phyloP scores from a whole-genome alignment of 2,888 invertebrate species.

The Metellina segmentata region DNA sequence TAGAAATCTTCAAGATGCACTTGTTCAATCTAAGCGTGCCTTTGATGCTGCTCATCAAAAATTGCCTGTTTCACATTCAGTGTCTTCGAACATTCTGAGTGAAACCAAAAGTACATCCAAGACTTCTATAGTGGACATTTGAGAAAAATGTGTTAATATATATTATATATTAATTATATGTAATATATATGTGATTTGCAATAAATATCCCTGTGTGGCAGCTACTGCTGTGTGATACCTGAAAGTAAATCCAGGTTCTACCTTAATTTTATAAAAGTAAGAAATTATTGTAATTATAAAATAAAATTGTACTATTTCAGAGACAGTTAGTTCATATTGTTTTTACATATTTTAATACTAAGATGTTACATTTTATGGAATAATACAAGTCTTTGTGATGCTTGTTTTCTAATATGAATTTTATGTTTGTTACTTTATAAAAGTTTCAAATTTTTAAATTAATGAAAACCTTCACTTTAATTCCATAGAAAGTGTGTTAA shows the following conservation, averaged over 20 bases:
- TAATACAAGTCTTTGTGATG: not conserved
- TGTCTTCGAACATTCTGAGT: conserved; percentile 9
- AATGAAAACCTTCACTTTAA: too few relatives aligned
- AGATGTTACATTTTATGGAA: not conserved
- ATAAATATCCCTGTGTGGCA: conserved; percentile 29
- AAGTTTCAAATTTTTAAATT: too few relatives aligned
- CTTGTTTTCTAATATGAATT: not conserved
- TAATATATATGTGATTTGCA: conserved; percentile 13
- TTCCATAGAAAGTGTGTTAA: too few relatives aligned
- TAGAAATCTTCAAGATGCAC: conserved; percentile 65
- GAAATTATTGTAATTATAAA: not conserved
- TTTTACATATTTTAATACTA: not conserved
- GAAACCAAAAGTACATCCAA: conserved; percentile 41
- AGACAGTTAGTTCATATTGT: not conserved
- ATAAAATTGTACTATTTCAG: not conserved
- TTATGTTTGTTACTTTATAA: too few relatives aligned
- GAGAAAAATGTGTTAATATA: conserved; percentile 9
- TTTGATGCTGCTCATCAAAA: conserved; percentile 69
- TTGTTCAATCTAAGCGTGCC: conserved; percentile 72
- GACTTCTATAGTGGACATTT: conserved; percentile 63
- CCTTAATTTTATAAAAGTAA: conserved; percentile 10
- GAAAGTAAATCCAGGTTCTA: conserved; percentile 6
- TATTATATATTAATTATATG: conserved; percentile 2
- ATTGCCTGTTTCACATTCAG: conserved; percentile 16
- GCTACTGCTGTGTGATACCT: conserved; percentile 28